Evolutionary conservation across 2,888 invertebrate genomes (phyloP).

Genomic region (Lamellibrachia columna): DNA sequence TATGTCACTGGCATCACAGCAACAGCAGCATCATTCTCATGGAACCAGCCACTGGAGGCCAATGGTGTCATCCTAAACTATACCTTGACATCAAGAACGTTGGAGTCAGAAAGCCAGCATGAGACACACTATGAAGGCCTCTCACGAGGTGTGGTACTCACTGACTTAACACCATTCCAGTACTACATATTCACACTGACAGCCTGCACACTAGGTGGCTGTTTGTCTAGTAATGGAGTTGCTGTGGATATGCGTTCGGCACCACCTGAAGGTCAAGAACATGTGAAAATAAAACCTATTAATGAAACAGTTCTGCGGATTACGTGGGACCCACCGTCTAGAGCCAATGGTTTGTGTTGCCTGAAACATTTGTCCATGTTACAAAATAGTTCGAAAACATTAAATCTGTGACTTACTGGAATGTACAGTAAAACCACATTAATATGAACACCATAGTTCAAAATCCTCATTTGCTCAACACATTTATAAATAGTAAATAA

Average conservation of each 20-base stretch:
- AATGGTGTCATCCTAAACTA: constrained; percentile 60
- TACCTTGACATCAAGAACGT: constrained; percentile 40
- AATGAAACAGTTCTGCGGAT: constrained; percentile 53
- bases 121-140: constrained; percentile 36
- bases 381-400: not conserved
- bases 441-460: too few species aligned
- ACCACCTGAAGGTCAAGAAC: constrained; percentile 53
- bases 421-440: too few species aligned
- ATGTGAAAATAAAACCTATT: constrained; percentile 53
- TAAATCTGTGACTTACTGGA: not conserved
- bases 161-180: constrained; percentile 55
- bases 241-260: constrained; percentile 42
- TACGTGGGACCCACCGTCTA: constrained; percentile 56
- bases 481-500: too few species aligned
- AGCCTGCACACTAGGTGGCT: constrained; percentile 62
- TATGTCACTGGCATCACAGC: constrained; percentile 40
- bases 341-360: constrained; percentile 55
- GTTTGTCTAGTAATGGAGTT: constrained; percentile 52
- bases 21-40: constrained; percentile 51
- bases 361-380: not conserved
- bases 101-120: not conserved
- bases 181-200: constrained; percentile 57
- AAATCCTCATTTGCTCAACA: too few species aligned
- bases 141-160: constrained; percentile 40
- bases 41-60: constrained; percentile 54